phyloP scores from a whole-genome alignment of 1,140 invertebrate genomes.

The Caenorhabditis tropicalis region DNA sequence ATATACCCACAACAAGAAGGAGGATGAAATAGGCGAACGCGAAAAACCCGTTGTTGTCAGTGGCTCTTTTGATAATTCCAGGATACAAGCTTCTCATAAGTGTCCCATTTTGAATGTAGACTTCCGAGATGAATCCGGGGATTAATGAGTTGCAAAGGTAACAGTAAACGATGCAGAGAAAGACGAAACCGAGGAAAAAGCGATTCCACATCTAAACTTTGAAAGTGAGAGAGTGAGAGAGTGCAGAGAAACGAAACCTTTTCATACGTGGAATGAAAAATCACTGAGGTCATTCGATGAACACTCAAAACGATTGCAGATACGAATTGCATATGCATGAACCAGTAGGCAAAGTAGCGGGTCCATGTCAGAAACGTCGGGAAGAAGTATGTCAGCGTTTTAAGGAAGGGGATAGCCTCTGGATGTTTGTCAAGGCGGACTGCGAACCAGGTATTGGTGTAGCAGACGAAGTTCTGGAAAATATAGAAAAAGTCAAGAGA shows the following conservation, averaged over 20 bases:
- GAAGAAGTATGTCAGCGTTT: background rate
- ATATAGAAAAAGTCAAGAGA: background rate
- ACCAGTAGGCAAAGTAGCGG: background rate
- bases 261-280: background rate
- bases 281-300: background rate
- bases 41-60: background rate
- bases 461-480: background rate
- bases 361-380: background rate
- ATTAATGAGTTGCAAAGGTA: background rate
- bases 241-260: background rate
- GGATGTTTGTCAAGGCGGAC: background rate
- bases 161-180: background rate
- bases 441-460: background rate
- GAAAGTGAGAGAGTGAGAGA: no score
- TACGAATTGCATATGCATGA: conserved; percentile 6
- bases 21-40: background rate
- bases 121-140: background rate
- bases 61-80: background rate
- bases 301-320: background rate
- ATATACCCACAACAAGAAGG: background rate
- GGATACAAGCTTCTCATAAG: background rate
- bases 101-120: background rate
- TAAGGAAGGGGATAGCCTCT: background rate
- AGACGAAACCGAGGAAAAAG: background rate
- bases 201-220: background rate